Base-by-base conservation (phyloP, 2,113 vertebrate genomes). In the Dasyornis broadbenti region DNA sequence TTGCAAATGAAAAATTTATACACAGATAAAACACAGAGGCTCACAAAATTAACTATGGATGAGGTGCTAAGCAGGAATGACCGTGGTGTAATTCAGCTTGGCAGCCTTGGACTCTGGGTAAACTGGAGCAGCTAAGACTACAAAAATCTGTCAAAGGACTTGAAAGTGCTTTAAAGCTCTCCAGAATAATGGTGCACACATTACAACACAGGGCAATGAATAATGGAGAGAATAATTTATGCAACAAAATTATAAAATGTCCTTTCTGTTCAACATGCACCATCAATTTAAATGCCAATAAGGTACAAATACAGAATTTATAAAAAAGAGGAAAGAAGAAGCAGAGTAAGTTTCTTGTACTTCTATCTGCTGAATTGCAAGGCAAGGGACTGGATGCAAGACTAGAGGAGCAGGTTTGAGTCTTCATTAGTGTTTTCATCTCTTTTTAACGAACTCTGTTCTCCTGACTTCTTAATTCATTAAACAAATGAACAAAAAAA, bases 1-100 rank as follows among this genome's bases (percentile, higher is more conserved):
- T 94, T 84, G 57, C 69, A 94, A 82, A 95, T 95, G 83, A 92
- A 96, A 96, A 72, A 89, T 92, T 94, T 64, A 97, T 86, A 54
- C n/a, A 57, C 15, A 54, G 89, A 86, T 81, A 93, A 92, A 92
- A 72, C 80, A 81, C 0, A 89, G 86, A 54, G 69, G 82, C 82
- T 93, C 45, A 66, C 89, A 80, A 81, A 92, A 93, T 96, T 91
- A 95, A 91, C 78, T 91, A 92, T 95, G 89, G 45, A 95, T 92
- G 87, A 96, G 57, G 59, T 53, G 57, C 89, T 92, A 94, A 94
- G 65, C 31, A 85, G 84, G 61, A 88, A 78, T 77, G 65, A 87
- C 81, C 3, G 0, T 13, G 26, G 42, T 11, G 22, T 86, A 95
- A 97, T 94, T 95, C 72, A 89, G 50, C 77, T 70, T 91, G 70